Evolutionary conservation across 2,113 vertebrate genomes (phyloP).

Genomic region (Megaleporinus macrocephalus): DNA sequence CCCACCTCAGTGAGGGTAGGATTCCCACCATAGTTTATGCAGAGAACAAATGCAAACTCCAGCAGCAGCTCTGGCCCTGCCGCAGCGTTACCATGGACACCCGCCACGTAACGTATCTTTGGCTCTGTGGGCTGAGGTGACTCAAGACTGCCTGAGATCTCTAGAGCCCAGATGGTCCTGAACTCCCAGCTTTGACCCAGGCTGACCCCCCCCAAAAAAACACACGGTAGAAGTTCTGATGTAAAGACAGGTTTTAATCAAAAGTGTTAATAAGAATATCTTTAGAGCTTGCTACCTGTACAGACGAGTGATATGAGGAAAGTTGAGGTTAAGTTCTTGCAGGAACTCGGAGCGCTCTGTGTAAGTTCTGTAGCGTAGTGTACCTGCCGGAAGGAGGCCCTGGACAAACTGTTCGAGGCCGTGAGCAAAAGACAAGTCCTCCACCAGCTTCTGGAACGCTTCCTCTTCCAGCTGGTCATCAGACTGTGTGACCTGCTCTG

Average conservation of each 20-base stretch:
- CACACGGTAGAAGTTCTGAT: too few species aligned
- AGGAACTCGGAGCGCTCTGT: slow-evolving; percentile 85
- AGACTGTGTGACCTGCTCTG: slow-evolving; percentile 63
- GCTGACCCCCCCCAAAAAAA: slow-evolving; percentile 75
- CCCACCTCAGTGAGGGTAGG: slow-evolving; percentile 86
- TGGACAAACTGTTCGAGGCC: slow-evolving; percentile 84
- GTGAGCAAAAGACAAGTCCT: slow-evolving; percentile 85
- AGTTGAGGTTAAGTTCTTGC: slow-evolving; percentile 87
- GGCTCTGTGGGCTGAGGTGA: slow-evolving; percentile 85
- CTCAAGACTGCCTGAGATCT: slow-evolving; percentile 91
- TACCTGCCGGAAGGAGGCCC: slow-evolving; percentile 66
- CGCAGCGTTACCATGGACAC: slow-evolving; percentile 92
- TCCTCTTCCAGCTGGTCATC: slow-evolving; percentile 71
- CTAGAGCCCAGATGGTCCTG: slow-evolving; percentile 90
- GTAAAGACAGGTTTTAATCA: neutral
- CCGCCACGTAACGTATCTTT: slow-evolving; percentile 91
- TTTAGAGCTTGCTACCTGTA: slow-evolving; percentile 67
- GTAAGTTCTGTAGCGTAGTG: slow-evolving; percentile 80
- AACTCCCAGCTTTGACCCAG: slow-evolving; percentile 92
- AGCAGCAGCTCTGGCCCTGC: slow-evolving; percentile 94
- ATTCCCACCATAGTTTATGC: slow-evolving; percentile 93
- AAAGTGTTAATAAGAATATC: too few species aligned
- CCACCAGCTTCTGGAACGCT: slow-evolving; percentile 87
- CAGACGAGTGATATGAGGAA: slow-evolving; percentile 88
- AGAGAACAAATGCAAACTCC: slow-evolving; percentile 91